Evolutionary conservation across 2,888 invertebrate species (phyloP).

Genomic region (Parasteatoda lunata): DNA sequence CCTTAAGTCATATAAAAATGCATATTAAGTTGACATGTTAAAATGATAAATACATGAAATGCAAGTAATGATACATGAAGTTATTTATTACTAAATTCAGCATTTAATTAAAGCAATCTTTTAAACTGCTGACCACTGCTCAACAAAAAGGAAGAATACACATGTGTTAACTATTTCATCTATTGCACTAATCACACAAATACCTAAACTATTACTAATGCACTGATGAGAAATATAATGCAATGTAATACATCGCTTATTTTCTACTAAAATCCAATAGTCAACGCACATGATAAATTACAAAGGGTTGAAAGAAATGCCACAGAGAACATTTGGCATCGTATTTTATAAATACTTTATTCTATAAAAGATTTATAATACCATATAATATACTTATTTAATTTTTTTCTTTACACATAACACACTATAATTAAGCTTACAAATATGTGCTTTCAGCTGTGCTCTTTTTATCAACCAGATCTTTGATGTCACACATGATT

Average conservation of each 20-base stretch:
- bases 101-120: neutral
- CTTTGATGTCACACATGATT: slow-evolving; percentile 45
- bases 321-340: slow-evolving; percentile 61
- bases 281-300: slow-evolving; percentile 21
- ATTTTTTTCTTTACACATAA: slow-evolving; percentile 33
- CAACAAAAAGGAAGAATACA: slow-evolving; percentile 16
- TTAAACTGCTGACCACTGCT: slow-evolving; percentile 40
- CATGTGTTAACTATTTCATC: slow-evolving; percentile 18
- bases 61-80: slow-evolving; percentile 32
- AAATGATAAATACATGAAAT: slow-evolving; percentile 41
- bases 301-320: slow-evolving; percentile 40
- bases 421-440: slow-evolving; percentile 43
- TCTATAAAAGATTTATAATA: slow-evolving; percentile 54
- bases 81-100: slow-evolving; percentile 2
- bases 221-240: slow-evolving; percentile 53
- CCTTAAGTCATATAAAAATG: slow-evolving; percentile 18
- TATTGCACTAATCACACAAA: slow-evolving; percentile 64
- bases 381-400: slow-evolving; percentile 25
- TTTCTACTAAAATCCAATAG: slow-evolving; percentile 49
- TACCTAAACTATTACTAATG: slow-evolving; percentile 47
- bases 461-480: slow-evolving; percentile 24
- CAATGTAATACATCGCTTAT: slow-evolving; percentile 25
- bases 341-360: slow-evolving; percentile 58
- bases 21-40: slow-evolving; percentile 11
- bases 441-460: slow-evolving; percentile 58